Percentiles rank a stretch among this genome's conserved stretches.
phyloP scores from a whole-genome alignment of 2,888 invertebrate genomes.

The Omphaloscelis lunosa region DNA sequence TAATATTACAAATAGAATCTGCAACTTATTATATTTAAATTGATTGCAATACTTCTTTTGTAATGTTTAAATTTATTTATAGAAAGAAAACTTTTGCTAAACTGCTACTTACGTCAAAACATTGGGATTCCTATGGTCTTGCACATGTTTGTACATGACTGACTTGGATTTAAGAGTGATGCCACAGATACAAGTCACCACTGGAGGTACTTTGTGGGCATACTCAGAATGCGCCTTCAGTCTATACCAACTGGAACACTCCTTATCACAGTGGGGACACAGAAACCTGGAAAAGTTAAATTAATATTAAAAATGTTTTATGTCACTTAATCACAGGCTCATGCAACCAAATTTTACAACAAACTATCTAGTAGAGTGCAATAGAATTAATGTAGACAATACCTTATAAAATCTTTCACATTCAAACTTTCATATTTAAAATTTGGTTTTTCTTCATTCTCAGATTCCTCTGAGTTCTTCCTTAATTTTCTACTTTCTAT shows the following conservation, averaged over 20 bases:
- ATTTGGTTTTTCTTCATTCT: slow-evolving; percentile 73
- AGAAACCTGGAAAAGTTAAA: slow-evolving; percentile 80
- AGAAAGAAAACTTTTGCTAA: neutral
- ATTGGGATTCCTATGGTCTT: slow-evolving; percentile 88
- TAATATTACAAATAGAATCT: neutral
- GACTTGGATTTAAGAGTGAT: slow-evolving; percentile 88
- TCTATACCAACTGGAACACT: slow-evolving; percentile 87
- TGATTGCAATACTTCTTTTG: neutral
- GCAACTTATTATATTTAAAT: neutral
- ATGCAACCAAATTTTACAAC: neutral
- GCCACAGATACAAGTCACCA: slow-evolving; percentile 87
- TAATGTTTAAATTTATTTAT: neutral
- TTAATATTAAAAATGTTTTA: neutral
- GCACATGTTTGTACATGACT: slow-evolving; percentile 89
- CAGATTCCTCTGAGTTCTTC: slow-evolving; percentile 68
- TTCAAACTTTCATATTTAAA: slow-evolving; percentile 78
- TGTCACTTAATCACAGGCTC: neutral
- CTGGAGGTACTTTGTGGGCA: slow-evolving; percentile 80
- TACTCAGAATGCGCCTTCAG: slow-evolving; percentile 83
- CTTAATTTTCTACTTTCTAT: slow-evolving; percentile 78
- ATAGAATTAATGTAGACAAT: slow-evolving; percentile 24
- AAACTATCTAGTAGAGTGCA: neutral
- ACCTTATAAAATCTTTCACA: slow-evolving; percentile 85
- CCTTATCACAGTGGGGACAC: slow-evolving; percentile 83
- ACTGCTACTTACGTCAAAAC: slow-evolving; percentile 83